Conservation (phyloP, 2,888 invertebrate genomes). For the Andrena fulva region DNA sequence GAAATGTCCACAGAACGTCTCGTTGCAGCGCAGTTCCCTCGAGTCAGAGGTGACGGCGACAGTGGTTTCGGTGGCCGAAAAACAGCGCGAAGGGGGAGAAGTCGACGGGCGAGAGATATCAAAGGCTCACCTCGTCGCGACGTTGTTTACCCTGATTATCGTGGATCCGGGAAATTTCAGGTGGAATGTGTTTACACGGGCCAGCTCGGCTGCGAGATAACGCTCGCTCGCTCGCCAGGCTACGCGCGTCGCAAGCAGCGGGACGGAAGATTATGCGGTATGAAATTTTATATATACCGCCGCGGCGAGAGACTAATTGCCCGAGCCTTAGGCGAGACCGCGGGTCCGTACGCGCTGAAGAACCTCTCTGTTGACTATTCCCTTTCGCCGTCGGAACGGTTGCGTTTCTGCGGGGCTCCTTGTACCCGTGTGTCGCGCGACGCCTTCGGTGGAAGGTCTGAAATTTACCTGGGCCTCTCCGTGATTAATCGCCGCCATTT, state of each 20-base stretch:
- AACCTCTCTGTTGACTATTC: conserved; percentile 29
- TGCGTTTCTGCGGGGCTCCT: not conserved
- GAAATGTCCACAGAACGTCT: conserved; percentile 32
- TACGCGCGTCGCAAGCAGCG: conserved; percentile 11
- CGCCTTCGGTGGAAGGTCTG: not conserved
- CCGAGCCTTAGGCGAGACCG: not conserved
- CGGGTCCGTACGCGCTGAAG: conserved; percentile 8
- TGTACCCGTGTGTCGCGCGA: not conserved
- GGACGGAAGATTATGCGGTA: conserved; percentile 21
- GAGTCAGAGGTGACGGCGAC: not conserved
- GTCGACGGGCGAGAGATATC: conserved; percentile 38
- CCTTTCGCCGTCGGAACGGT: conserved; percentile 38
- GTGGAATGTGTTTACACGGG: conserved; percentile 64
- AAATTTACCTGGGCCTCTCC: conserved; percentile 50
- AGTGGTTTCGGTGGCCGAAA: conserved; percentile 12
- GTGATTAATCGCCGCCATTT: conserved; percentile 64
- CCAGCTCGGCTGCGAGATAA: conserved; percentile 54
- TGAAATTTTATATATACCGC: conserved; percentile 44
- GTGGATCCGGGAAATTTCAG: conserved; percentile 50
- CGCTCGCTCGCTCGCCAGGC: not conserved
- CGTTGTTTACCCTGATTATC: conserved; percentile 74
- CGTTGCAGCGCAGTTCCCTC: not conserved
- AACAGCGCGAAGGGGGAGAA: conserved; percentile 3
- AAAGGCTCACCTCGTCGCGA: conserved; percentile 56
- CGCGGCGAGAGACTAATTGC: conserved; percentile 44